Conservation (phyloP, 2,113 vertebrate genomes). For the Epinephelus fuscoguttatus region DNA sequence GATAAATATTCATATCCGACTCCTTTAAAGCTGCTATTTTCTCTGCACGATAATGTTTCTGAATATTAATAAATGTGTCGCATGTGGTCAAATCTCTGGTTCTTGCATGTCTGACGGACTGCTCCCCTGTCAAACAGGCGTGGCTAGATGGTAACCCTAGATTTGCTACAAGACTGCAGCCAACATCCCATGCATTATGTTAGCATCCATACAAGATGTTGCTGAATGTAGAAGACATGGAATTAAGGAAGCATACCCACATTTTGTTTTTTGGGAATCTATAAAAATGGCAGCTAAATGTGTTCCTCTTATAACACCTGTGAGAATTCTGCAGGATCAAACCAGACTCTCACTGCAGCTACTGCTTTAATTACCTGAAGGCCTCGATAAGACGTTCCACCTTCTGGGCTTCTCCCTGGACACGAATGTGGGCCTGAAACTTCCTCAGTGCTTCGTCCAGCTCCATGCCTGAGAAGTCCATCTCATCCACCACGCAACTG, state of each 20-base stretch:
- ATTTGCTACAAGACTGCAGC: too few species aligned
- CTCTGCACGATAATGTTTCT: not conserved
- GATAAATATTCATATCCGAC: slow-evolving; percentile 28
- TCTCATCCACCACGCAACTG: slow-evolving; percentile 98
- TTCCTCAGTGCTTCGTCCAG: slow-evolving; percentile 97
- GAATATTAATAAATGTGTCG: slow-evolving; percentile 1
- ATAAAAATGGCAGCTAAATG: not conserved
- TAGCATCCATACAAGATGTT: too few species aligned
- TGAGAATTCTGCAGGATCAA: not conserved
- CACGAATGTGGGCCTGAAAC: slow-evolving; percentile 98
- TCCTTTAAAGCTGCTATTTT: not conserved
- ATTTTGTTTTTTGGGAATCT: not conserved
- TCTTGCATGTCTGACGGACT: not conserved
- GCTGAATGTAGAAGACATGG: too few species aligned
- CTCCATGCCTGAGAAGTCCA: slow-evolving; percentile 99
- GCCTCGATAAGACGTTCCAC: slow-evolving; percentile 98
- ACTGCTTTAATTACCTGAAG: slow-evolving; percentile 88
- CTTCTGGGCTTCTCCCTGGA: slow-evolving; percentile 98
- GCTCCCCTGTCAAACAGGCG: too few species aligned
- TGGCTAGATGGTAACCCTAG: too few species aligned
- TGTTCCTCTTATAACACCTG: not conserved
- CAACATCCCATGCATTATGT: too few species aligned
- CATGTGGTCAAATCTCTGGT: not conserved
- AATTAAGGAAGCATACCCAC: not conserved
- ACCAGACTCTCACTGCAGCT: not conserved